These are phyloP conservation scores for Micropoecilia bifurca DNA, from an alignment of 2,797 vertebrate genomes.

Conservation along the genomic window DNA sequence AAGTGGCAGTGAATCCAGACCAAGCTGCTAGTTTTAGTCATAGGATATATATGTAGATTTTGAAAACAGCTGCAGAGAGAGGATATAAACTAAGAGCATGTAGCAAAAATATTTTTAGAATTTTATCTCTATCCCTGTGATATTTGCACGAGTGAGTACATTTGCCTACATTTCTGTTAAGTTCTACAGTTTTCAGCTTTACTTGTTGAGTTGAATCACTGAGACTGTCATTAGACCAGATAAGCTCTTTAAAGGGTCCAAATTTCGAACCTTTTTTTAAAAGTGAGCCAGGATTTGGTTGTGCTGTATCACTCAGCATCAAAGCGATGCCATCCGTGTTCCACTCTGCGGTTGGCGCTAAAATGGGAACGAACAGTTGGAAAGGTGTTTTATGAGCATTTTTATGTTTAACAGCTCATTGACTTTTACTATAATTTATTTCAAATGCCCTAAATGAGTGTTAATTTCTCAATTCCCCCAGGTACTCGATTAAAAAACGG, in stretches of 20 bases:
- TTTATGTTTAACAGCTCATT: slow-evolving; percentile 29
- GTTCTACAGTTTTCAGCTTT: not conserved
- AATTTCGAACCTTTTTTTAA: not conserved
- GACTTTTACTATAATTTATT: slow-evolving; percentile 32
- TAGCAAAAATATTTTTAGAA: not conserved
- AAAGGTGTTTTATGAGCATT: slow-evolving; percentile 39
- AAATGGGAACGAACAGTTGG: not conserved
- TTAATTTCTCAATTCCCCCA: slow-evolving; percentile 6
- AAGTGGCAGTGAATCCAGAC: not conserved
- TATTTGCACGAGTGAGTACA: not conserved
- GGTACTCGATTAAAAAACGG: not conserved
- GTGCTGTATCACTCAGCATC: not conserved
- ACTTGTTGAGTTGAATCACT: not conserved
- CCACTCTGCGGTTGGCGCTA: not conserved
- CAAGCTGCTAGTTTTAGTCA: not conserved
- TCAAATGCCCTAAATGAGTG: slow-evolving; percentile 16
- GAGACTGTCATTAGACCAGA: not conserved
- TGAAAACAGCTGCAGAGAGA: not conserved
- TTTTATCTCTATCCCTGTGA: not conserved
- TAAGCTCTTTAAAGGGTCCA: not conserved
- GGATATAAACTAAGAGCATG: no score
- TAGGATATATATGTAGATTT: not conserved
- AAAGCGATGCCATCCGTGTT: not conserved
- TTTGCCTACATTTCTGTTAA: not conserved
- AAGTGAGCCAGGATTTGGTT: not conserved